Evolutionary conservation across 2,113 vertebrate species (phyloP).

Genomic region (Trochalopteron elliotii): DNA sequence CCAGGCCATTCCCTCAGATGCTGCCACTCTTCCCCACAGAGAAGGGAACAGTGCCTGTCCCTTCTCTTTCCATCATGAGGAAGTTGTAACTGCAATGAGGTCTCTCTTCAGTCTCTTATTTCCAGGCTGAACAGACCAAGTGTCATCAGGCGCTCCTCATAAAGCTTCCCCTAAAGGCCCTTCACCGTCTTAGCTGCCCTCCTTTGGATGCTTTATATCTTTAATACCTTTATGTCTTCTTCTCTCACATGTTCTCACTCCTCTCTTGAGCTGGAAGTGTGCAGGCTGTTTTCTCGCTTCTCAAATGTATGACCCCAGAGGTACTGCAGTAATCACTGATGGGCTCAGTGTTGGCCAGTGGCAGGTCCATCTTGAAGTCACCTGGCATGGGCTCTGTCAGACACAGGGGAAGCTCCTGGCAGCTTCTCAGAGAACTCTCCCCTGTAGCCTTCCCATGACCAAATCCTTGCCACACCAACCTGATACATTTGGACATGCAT

Average conservation of each 20-base stretch:
- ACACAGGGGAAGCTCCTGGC: background rate
- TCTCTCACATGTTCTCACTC: background rate
- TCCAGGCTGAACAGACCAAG: background rate
- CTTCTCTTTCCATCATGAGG: background rate
- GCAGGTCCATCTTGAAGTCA: background rate
- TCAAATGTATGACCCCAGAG: background rate
- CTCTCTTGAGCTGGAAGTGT: background rate
- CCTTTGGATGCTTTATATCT: background rate
- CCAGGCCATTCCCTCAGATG: background rate
- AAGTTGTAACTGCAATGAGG: background rate
- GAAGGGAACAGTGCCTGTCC: background rate
- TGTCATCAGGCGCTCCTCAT: too few relatives aligned
- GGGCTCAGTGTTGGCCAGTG: fast-evolving
- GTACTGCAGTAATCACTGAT: background rate
- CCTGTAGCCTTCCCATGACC: background rate
- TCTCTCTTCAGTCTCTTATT: background rate
- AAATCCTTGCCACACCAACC: background rate
- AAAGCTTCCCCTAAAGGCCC: background rate
- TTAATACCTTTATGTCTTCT: background rate
- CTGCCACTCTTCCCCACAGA: background rate
- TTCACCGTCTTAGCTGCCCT: background rate
- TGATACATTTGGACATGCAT: background rate
- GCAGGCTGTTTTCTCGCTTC: background rate
- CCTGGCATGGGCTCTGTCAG: background rate
- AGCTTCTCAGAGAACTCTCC: background rate